phyloP scores from a whole-genome alignment of 2,113 vertebrate species.

The Okapia johnstoni region DNA sequence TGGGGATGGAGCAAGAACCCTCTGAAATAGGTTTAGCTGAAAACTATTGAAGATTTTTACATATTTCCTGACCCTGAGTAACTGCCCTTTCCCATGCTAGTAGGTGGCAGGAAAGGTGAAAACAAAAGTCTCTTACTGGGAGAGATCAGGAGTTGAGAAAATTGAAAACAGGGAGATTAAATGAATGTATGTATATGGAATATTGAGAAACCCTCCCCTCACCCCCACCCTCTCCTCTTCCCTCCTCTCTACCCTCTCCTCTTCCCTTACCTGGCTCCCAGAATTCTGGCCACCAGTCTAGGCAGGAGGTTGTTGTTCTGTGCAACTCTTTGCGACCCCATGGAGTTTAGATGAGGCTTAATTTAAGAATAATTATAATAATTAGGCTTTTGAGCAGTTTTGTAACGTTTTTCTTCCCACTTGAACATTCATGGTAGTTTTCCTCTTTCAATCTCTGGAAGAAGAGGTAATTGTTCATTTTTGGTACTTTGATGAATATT shows the following conservation, averaged over 20 bases:
- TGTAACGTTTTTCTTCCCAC: background rate
- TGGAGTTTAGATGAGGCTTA: background rate
- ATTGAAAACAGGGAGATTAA: background rate
- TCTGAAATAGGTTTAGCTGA: background rate
- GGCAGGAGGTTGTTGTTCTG: background rate
- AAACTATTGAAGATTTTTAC: background rate
- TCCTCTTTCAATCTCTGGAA: background rate
- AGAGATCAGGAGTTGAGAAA: background rate
- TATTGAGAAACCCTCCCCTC: background rate
- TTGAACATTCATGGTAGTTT: background rate
- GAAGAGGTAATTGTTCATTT: background rate
- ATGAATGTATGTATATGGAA: background rate
- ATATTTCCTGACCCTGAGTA: background rate
- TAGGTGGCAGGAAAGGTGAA: background rate
- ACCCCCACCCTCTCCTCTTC: background rate
- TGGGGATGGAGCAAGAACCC: background rate
- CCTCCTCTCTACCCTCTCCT: background rate
- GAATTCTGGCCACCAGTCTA: background rate
- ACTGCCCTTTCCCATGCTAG: background rate
- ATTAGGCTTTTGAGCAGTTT: background rate
- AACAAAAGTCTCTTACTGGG: background rate
- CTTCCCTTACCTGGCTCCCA: background rate
- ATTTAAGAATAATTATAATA: background rate
- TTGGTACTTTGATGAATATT: background rate
- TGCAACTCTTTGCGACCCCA: background rate